A percentile compares a stretch with the other conserved stretches of the same genome.
phyloP scores from a whole-genome alignment of 1,140 invertebrate genomes.

The Aphidius ervi region DNA sequence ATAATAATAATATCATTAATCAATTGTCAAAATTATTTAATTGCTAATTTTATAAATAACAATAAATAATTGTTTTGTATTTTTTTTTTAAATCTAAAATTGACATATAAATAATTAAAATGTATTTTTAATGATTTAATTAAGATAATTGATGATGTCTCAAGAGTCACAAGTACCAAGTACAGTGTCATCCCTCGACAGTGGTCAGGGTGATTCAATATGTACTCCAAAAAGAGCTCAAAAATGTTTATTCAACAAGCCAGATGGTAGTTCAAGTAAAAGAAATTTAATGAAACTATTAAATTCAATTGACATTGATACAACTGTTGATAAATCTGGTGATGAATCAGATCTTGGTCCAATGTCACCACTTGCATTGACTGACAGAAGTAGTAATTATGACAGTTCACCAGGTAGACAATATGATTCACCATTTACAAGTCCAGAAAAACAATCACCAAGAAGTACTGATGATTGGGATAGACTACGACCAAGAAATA shows the following conservation, averaged over 20 bases:
- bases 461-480: constrained; percentile 25
- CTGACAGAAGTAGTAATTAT: constrained; percentile 28
- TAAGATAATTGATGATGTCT: background rate
- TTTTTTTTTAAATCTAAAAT: too few relatives aligned
- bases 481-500: constrained; percentile 23
- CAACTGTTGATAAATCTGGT: constrained; percentile 24
- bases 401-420: constrained; percentile 34
- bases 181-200: constrained; percentile 21
- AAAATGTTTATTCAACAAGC: constrained; percentile 30
- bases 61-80: too few relatives aligned
- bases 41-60: too few relatives aligned
- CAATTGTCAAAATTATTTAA: too few relatives aligned
- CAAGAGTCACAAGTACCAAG: background rate
- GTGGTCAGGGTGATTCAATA: constrained; percentile 19
- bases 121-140: constrained; percentile 34
- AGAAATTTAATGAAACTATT: constrained; percentile 31
- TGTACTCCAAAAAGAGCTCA: constrained; percentile 33
- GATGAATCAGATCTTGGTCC: constrained; percentile 43
- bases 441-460: constrained; percentile 30
- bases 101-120: constrained; percentile 7
- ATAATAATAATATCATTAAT: too few relatives aligned
- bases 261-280: constrained; percentile 31
- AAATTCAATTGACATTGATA: constrained; percentile 9
- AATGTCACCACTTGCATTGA: constrained; percentile 40
- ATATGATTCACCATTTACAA: constrained; percentile 30